phyloP scores from a whole-genome alignment of 1,140 invertebrate species.

The Proctacanthus coquilletti region DNA sequence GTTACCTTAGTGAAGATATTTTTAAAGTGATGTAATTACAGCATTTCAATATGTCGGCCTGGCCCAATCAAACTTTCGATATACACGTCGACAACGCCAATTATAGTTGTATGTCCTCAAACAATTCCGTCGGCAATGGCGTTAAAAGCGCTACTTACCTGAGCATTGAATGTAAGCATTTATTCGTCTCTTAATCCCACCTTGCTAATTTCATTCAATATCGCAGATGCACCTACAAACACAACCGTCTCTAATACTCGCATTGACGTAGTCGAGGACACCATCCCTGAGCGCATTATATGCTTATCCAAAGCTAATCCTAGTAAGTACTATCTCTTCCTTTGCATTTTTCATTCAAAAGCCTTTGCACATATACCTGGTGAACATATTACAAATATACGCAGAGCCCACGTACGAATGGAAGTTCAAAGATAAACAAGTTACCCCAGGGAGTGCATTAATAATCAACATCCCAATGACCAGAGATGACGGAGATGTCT shows the following conservation, averaged over 20 bases:
- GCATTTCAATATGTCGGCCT: constrained; percentile 56
- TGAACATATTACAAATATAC: not conserved
- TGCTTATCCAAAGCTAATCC: constrained; percentile 63
- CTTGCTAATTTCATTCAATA: constrained; percentile 6
- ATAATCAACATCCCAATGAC: constrained; percentile 22
- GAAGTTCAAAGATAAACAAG: constrained; percentile 21
- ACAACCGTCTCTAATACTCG: constrained; percentile 53
- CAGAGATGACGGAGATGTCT: constrained; percentile 19
- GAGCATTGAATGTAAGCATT: constrained; percentile 70
- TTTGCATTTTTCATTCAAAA: constrained; percentile 3
- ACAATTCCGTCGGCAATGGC: constrained; percentile 51
- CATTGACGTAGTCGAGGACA: constrained; percentile 61
- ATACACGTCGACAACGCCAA: constrained; percentile 59
- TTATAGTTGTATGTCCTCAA: constrained; percentile 67
- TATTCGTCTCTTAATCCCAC: not conserved
- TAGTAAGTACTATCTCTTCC: constrained; percentile 24
- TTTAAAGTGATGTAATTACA: constrained; percentile 6
- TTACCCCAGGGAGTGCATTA: constrained; percentile 18
- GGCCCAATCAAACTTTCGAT: constrained; percentile 61
- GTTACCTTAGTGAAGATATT: not conserved
- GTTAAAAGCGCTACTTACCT: constrained; percentile 69
- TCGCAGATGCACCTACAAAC: constrained; percentile 71
- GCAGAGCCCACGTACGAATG: constrained; percentile 23
- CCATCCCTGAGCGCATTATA: constrained; percentile 54
- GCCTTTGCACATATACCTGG: constrained; percentile 1